Percentiles rank a stretch among this genome's conserved stretches.
These are phyloP conservation scores for Ditula angustiorana DNA, from an alignment of 2,888 invertebrate species.

Conservation along the genomic window DNA sequence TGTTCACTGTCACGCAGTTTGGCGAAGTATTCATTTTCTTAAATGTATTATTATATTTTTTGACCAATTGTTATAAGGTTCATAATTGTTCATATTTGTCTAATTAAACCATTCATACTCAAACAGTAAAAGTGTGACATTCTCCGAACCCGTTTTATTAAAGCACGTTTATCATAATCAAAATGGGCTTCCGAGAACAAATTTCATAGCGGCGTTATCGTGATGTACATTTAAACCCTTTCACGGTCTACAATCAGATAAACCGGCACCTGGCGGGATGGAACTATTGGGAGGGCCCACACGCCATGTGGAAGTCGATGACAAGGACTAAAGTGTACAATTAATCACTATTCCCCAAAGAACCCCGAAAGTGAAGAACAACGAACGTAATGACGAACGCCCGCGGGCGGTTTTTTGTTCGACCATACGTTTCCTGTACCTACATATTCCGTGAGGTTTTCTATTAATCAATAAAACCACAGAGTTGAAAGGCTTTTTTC, in stretches of 20 bases:
- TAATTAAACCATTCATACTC: constrained; percentile 8
- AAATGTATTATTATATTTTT: too few relatives aligned
- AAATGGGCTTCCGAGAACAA: constrained; percentile 46
- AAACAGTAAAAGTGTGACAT: constrained; percentile 37
- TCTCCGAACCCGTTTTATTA: constrained; percentile 24
- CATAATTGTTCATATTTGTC: neutral
- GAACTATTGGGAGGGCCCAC: constrained; percentile 66
- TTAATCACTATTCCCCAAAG: constrained; percentile 79
- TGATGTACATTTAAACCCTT: constrained; percentile 74
- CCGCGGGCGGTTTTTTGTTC: constrained; percentile 70
- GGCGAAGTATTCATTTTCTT: too few relatives aligned
- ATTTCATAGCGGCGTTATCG: constrained; percentile 52
- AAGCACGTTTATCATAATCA: constrained; percentile 35
- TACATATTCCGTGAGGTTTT: constrained; percentile 53
- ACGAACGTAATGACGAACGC: constrained; percentile 70
- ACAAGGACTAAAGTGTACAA: constrained; percentile 79
- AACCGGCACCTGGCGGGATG: constrained; percentile 76
- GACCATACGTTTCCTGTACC: constrained; percentile 72
- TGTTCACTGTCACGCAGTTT: too few relatives aligned
- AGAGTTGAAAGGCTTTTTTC: constrained; percentile 53
- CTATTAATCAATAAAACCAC: constrained; percentile 74
- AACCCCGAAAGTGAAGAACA: constrained; percentile 63
- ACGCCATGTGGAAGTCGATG: constrained; percentile 69
- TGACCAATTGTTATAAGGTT: neutral
- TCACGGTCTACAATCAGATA: constrained; percentile 77